Conservation (phyloP, 2,797 vertebrate species). For the Heteromormyrus szaboi region DNA sequence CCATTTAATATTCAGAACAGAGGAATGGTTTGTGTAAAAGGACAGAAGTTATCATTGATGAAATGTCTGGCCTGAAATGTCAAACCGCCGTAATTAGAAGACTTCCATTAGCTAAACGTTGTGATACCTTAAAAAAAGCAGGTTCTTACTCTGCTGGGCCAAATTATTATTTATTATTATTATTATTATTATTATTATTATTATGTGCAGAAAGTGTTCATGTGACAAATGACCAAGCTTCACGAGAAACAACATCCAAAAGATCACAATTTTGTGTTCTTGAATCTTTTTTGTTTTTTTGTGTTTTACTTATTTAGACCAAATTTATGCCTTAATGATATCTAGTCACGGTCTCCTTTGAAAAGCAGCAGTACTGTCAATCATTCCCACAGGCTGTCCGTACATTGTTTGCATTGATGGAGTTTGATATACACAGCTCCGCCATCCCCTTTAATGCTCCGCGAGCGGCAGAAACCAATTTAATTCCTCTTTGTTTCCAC, state of each 20-base stretch:
- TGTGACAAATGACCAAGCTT: neutral
- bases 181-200: neutral
- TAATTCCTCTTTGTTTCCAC: neutral
- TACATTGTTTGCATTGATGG: neutral
- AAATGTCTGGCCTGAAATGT: constrained; percentile 6
- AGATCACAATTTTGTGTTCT: neutral
- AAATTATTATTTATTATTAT: neutral
- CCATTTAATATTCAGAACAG: neutral
- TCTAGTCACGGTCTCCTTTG: neutral
- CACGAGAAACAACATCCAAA: neutral
- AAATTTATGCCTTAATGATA: neutral
- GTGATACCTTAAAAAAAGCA: neutral
- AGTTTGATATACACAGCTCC: neutral
- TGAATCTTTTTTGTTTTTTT: neutral
- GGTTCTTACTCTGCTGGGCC: neutral
- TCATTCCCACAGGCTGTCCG: neutral
- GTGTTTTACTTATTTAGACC: neutral
- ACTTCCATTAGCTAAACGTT: neutral
- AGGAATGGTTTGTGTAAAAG: neutral
- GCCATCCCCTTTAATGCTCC: neutral
- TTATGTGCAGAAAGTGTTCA: neutral
- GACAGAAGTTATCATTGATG: constrained; percentile 1
- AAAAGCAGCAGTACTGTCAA: neutral
- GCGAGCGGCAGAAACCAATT: neutral
- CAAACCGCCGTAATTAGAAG: constrained; percentile 3